Evolutionary conservation across 2,797 vertebrate genomes (phyloP), one percentile per base, ranked within the genome.

Genomic region (Distichodus sexfasciatus): DNA sequence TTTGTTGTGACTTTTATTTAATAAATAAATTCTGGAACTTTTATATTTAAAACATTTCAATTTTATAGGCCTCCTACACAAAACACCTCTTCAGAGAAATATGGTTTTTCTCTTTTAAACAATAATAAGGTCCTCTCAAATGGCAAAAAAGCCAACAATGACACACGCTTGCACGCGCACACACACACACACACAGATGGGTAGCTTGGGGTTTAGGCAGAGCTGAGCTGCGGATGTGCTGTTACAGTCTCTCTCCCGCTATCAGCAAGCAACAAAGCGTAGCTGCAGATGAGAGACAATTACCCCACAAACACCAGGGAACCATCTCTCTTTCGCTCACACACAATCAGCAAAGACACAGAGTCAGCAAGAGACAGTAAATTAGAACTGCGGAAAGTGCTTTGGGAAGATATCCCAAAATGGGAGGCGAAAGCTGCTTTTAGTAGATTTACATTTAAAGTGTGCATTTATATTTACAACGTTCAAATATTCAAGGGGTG

Each of bases 201-300:
- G n/a, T n/a, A n/a, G n/a, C n/a, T n/a, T n/a, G n/a, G n/a, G n/a
- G 40, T 31, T 68, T 24, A 28, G 53, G 46, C 65, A 65, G 12
- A 71, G 51, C 54, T 66, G 44, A 55, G 62, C 19, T 50, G 23
- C 29, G 38, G 23, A 33, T 38, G 36, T 44, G 65, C 31, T 38
- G 21, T 7, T 11, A 65, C 11, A 38, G 14, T 2, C 35, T 51
- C 28, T 67, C 55, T 60, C 24, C 46, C 64, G 6, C 40, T 24
- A 55, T 59, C 50, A 36, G 65, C 54, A 70, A 41, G 54, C 57
- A 59, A 62, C 23, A 43, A 53, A 60, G 57, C 69, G 35, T 53
- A 47, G 66, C 62, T 48, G 35, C 53, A 72, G 71, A 71, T 66
- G 50, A 61, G 36, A 51, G 44, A 78, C 66, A 74, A 71, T 66